Evolutionary conservation across 2,888 invertebrate genomes (phyloP).

Genomic region (Lasioglossum marginatum): DNA sequence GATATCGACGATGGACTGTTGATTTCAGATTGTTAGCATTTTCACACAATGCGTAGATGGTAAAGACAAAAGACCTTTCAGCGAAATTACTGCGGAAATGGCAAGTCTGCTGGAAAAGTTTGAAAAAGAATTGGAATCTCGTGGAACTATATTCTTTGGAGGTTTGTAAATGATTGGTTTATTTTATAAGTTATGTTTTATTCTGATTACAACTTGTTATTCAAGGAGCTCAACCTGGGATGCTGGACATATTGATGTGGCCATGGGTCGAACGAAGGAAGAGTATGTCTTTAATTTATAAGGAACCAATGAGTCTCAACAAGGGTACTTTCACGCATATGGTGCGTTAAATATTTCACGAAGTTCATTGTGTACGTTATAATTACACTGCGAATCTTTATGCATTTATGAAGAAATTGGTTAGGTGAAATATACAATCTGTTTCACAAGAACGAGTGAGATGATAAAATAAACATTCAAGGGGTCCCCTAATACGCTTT

Average conservation of each 20-base stretch:
- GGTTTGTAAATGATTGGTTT: conserved; percentile 69
- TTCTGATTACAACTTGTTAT: conserved; percentile 26
- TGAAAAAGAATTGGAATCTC: conserved; percentile 81
- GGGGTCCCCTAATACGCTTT: too few species aligned
- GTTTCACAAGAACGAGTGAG: too few species aligned
- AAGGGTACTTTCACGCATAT: conserved; percentile 74
- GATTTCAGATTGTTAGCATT: conserved; percentile 71
- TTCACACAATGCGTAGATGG: conserved; percentile 75
- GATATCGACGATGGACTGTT: background rate
- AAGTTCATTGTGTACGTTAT: background rate
- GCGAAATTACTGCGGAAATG: conserved; percentile 74
- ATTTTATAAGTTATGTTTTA: background rate
- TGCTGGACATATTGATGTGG: conserved; percentile 84
- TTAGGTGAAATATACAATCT: too few species aligned
- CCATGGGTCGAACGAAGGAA: conserved; percentile 83
- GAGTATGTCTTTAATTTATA: conserved; percentile 73
- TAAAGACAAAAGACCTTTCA: conserved; percentile 72
- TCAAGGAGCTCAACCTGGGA: conserved; percentile 78
- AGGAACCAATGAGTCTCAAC: conserved; percentile 71
- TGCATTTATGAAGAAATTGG: too few species aligned
- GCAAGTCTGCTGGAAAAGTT: conserved; percentile 77
- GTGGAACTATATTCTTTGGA: conserved; percentile 82
- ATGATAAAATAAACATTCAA: too few species aligned
- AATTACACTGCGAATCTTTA: too few species aligned
- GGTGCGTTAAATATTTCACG: conserved; percentile 65